Base-by-base conservation (phyloP, 2,113 vertebrate genomes). In the Sebastes fasciatus region DNA sequence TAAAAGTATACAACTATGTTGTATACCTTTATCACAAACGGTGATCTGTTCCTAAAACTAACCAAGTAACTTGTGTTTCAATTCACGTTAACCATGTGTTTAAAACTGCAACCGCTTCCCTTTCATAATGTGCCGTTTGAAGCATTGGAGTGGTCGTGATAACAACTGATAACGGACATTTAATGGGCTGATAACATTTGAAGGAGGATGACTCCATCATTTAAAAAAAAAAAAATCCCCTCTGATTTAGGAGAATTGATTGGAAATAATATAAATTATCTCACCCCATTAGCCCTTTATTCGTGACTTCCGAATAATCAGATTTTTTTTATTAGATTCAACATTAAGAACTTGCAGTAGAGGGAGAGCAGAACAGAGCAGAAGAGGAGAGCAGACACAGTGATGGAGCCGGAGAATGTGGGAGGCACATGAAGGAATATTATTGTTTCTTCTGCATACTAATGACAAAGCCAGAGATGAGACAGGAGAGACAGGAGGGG, bases 401-500 rank as follows among this genome's bases (percentile, higher is more conserved):
- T 5, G 11, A 49, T 21, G 67, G 55, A 81, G 69, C 21, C 45
- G 19, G 12, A 71, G 78, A 5, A 79, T 45, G 77, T 82, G 77
- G 83, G 80, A 86, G 87, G 45, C 58, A 79, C 55, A 71, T 77
- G 62, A 42, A 88, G 75, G 67, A 7, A 82, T 88, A 79, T 89
- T 74, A 78, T 54, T 71, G 75, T 86, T 89, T 77, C 78, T 45
- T 74, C 73, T 87, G 91, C 83, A 90, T 89, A 68, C 81, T 86
- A 88, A 87, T 88, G 77, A 82, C 49, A 67, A 61, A 66, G 55
- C 6, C 61, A 60, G 58, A 74, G 80, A 91, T 57, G 68, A 77
- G 80, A 75, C 62, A 5, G 13, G 17, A 26, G 58, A 79, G 79
- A 62, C 12, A 13, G 48, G 49, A 76, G 67, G 4, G 0, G 19